These are phyloP conservation scores for Callocephalon fimbriatum DNA, from an alignment of 2,113 vertebrate species.

Conservation along the genomic window DNA sequence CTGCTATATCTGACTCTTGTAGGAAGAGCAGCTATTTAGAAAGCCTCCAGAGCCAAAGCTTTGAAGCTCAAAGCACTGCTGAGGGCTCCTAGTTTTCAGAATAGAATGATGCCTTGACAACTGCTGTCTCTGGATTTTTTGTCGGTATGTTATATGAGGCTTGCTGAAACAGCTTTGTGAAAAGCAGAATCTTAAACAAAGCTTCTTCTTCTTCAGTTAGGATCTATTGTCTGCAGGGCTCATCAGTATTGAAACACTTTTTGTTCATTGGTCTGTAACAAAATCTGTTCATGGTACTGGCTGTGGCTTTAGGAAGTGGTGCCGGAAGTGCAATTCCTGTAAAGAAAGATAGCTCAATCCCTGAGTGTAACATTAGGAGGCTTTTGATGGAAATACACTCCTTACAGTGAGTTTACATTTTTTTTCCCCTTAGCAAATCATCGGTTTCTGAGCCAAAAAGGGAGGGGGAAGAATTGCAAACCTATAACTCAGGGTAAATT, in stretches of 20 bases:
- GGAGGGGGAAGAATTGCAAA: neutral
- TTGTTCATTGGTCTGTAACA: neutral
- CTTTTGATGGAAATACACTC: neutral
- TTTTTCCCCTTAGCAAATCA: neutral
- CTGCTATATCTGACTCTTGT: neutral
- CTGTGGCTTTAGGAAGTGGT: neutral
- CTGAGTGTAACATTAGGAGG: neutral
- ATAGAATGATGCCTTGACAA: neutral
- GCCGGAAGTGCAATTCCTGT: neutral
- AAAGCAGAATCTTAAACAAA: conserved; percentile 34
- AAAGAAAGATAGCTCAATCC: neutral
- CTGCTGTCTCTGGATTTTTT: neutral
- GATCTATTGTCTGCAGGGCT: conserved; percentile 3
- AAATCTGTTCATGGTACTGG: neutral
- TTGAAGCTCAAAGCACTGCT: neutral
- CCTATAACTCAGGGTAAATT: conserved; percentile 1
- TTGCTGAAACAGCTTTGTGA: neutral
- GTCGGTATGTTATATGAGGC: neutral
- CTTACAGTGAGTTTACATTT: neutral
- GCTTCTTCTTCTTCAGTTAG: neutral
- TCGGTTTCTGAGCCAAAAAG: conserved; percentile 19
- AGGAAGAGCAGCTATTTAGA: conserved; percentile 5
- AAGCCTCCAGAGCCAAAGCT: neutral
- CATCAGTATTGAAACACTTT: neutral
- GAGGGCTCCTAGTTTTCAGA: neutral